Percentiles rank a stretch among this genome's conserved stretches.
These are phyloP conservation scores for Malthinus flaveolus DNA, from an alignment of 2,888 invertebrate species.

Conservation along the genomic window DNA sequence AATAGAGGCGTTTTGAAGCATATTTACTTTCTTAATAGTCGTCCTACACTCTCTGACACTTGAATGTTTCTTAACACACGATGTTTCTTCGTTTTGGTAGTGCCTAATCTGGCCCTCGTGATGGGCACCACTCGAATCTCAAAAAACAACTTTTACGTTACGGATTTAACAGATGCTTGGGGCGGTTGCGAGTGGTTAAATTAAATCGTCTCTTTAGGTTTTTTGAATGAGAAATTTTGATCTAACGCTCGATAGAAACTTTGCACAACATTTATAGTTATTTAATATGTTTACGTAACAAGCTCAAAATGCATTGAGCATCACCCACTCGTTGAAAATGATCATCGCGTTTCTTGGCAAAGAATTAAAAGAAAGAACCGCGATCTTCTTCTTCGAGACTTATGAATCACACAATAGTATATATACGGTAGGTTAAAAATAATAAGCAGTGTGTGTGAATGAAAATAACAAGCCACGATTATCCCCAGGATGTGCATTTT, in stretches of 20 bases:
- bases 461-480: conserved; percentile 24
- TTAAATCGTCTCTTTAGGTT: background rate
- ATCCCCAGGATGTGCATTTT: conserved; percentile 20
- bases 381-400: conserved; percentile 8
- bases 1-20: conserved; percentile 25
- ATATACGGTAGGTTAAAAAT: conserved; percentile 12
- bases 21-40: conserved; percentile 28
- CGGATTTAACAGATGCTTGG: conserved; percentile 1
- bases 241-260: background rate
- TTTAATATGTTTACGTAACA: too few species aligned
- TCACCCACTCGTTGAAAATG: conserved; percentile 1
- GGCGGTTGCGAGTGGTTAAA: background rate
- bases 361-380: background rate
- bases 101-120: conserved; percentile 11
- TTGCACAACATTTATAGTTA: too few species aligned
- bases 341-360: conserved; percentile 7
- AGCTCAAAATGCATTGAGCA: background rate
- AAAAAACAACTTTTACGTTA: conserved; percentile 2
- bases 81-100: conserved; percentile 11
- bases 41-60: conserved; percentile 23
- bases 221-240: background rate
- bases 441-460: conserved; percentile 11
- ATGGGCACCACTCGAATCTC: conserved; percentile 14
- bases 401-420: conserved; percentile 20
- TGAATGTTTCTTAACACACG: conserved; percentile 11